Conservation (phyloP, 2,888 invertebrate species). For the Catonia carolina region DNA sequence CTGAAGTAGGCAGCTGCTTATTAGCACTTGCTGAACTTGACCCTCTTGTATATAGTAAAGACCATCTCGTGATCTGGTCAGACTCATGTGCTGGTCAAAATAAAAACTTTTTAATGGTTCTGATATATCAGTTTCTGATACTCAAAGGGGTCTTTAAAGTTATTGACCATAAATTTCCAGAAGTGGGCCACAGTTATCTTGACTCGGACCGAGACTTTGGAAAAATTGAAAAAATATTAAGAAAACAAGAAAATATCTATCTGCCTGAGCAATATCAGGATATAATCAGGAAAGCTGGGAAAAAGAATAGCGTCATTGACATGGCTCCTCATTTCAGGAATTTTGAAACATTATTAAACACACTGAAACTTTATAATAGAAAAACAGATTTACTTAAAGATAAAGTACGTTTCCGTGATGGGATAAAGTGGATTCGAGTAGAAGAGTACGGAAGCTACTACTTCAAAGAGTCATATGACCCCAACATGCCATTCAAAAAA, state of each 20-base stretch:
- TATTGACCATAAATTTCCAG: constrained; percentile 39
- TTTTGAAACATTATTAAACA: constrained; percentile 25
- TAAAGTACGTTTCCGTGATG: constrained; percentile 34
- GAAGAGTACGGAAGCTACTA: constrained; percentile 16
- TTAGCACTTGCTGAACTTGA: constrained; percentile 21
- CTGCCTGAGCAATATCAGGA: constrained; percentile 36
- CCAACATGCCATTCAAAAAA: constrained; percentile 17
- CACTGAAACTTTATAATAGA: constrained; percentile 28
- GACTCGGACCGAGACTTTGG: constrained; percentile 39
- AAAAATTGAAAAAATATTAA: constrained; percentile 37
- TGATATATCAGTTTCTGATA: constrained; percentile 27
- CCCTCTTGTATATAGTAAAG: constrained; percentile 14
- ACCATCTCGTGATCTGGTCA: constrained; percentile 34
- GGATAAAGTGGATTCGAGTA: constrained; percentile 34
- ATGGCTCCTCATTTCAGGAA: constrained; percentile 32
- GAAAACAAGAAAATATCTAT: constrained; percentile 35
- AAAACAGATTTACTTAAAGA: constrained; percentile 31
- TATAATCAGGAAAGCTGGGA: constrained; percentile 32
- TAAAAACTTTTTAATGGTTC: constrained; percentile 18
- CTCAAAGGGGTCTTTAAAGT: constrained; percentile 35
- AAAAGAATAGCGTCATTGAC: constrained; percentile 32
- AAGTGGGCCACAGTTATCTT: constrained; percentile 38
- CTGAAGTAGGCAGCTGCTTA: constrained; percentile 24
- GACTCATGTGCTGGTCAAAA: constrained; percentile 26
- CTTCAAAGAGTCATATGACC: constrained; percentile 21